Evolutionary conservation across 2,888 invertebrate species (phyloP), one percentile per base, ranked within the genome.

Genomic region (Loripinus fragilis): DNA sequence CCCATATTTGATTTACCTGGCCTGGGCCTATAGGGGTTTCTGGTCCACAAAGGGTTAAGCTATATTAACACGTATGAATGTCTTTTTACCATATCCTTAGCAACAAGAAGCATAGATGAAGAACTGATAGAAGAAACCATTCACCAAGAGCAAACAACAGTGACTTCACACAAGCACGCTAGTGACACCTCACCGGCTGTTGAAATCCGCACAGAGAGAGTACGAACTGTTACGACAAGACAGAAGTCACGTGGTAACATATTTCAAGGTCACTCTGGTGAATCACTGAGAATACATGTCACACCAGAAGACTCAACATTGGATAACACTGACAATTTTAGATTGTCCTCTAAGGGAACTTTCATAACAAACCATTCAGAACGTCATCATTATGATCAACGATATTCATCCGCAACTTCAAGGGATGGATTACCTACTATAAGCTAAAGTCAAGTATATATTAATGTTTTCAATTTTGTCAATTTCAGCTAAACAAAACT

Each of bases 51-150:
- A n/a, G n/a, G n/a, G n/a, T n/a, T n/a, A n/a, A n/a, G n/a, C n/a
- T n/a, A n/a, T n/a, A n/a, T n/a, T n/a, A n/a, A n/a, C n/a, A n/a
- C n/a, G 41, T 41, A 10, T 41, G 41, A 15, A 41, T 41, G 15
- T 10, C 41, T 41, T 10, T 41, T 41, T 41, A 15, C 7, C 41
- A 41, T 41, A 10, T 41, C 15, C 8, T 41, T 48, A 71, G 71
- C 55, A 12, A 60, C 71, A 23, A 38, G 45, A 45, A 73, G 28
- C 20, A 41, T 66, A 2, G 64, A 64, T 48, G 79, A 79, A 38
- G 71, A 79, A 17, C 50, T 79, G 15, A 33, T 79, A 8, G 78
- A 78, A 52, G 73, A 72, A 3, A 78, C 78, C 0, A 66, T 78
- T 23, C 78, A 71, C 12, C 68, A 75, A 2, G 78, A 74, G 25